Evolutionary conservation across 2,797 vertebrate species (phyloP).

Genomic region (Acrossocheilus fasciatus): DNA sequence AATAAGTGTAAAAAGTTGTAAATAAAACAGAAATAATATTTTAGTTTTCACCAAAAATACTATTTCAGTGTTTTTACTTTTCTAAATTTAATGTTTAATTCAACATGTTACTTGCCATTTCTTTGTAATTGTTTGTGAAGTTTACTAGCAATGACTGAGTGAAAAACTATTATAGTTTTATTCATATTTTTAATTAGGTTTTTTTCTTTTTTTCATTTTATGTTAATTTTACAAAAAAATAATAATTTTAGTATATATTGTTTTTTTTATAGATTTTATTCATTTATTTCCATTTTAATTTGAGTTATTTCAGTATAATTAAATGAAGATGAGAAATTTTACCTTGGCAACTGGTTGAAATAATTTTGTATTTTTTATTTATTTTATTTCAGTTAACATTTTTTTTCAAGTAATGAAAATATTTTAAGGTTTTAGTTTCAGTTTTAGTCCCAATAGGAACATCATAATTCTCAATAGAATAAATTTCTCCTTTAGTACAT

Average conservation of each 20-base stretch:
- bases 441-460: background rate
- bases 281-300: background rate
- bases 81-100: background rate
- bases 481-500: background rate
- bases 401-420: background rate
- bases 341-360: background rate
- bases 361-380: too few species aligned
- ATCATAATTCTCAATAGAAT: too few species aligned
- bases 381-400: too few species aligned
- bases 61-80: background rate
- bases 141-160: background rate
- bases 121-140: background rate
- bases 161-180: background rate
- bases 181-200: background rate
- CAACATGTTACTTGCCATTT: background rate
- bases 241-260: background rate
- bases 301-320: background rate
- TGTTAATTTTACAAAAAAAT: background rate
- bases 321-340: background rate
- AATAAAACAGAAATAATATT: too few species aligned
- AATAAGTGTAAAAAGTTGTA: background rate
- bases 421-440: background rate
- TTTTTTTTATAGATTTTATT: background rate
- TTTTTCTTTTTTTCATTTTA: background rate
- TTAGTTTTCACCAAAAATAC: background rate